A percentile compares a stretch with the other conserved stretches of the same genome.
Conservation (phyloP, 2,888 invertebrate genomes). For the Melitaea athalia region DNA sequence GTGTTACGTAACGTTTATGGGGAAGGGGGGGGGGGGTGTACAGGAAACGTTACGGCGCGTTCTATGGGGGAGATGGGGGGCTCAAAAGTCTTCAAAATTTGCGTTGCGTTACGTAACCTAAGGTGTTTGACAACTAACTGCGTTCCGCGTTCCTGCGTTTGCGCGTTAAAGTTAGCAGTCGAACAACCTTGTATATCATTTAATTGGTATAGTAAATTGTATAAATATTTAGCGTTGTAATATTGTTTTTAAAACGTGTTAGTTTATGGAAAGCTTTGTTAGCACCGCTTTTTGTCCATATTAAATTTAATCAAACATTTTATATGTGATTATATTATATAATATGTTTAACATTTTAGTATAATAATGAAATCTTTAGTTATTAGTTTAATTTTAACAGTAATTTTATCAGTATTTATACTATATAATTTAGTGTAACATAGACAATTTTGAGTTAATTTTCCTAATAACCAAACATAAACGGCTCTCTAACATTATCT, state of each 20-base stretch:
- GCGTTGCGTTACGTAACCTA: too few relatives aligned
- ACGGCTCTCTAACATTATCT: too few relatives aligned
- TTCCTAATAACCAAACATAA: background rate
- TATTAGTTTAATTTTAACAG: constrained; percentile 5
- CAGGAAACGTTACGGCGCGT: too few relatives aligned
- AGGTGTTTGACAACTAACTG: too few relatives aligned
- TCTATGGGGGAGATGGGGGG: too few relatives aligned
- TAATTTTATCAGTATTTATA: constrained; percentile 4
- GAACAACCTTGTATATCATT: background rate
- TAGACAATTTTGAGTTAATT: background rate
- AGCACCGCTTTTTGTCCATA: background rate
- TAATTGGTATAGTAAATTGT: background rate
- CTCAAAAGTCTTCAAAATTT: too few relatives aligned
- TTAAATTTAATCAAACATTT: background rate
- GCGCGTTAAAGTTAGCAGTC: too few relatives aligned
- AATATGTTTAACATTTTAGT: constrained; percentile 4
- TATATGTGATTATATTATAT: background rate
- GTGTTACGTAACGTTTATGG: too few relatives aligned
- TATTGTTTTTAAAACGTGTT: background rate
- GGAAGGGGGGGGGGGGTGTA: too few relatives aligned
- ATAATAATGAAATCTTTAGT: background rate
- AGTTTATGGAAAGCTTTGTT: constrained; percentile 1
- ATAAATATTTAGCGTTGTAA: background rate
- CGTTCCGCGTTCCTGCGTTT: too few relatives aligned
- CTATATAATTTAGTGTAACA: background rate